phyloP scores from a whole-genome alignment of 2,797 vertebrate species.

The Poeciliopsis presidionis region DNA sequence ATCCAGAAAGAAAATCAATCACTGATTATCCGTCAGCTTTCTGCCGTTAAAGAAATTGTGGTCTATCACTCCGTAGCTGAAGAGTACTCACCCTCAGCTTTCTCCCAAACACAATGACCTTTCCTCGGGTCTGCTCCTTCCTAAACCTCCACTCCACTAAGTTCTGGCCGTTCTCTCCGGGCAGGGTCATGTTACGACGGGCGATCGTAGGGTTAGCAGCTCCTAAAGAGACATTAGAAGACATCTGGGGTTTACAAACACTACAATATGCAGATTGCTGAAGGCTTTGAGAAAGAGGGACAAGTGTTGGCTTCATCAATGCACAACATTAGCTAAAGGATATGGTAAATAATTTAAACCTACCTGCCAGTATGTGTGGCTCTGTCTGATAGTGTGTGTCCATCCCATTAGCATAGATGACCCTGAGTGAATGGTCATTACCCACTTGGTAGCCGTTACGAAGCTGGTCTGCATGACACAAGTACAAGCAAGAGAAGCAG shows the following conservation, averaged over 20 bases:
- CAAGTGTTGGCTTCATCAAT: background rate
- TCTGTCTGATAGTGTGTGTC: slow-evolving; percentile 96
- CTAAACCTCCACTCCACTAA: slow-evolving; percentile 98
- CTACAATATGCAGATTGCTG: background rate
- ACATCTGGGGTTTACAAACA: background rate
- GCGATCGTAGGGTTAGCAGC: slow-evolving; percentile 94
- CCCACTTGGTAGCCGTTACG: slow-evolving; percentile 96
- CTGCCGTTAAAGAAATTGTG: background rate
- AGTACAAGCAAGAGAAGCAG: background rate
- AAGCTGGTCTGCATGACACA: slow-evolving; percentile 85
- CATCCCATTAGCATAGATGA: slow-evolving; percentile 95
- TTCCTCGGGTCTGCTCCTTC: slow-evolving; percentile 94
- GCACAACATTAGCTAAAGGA: background rate
- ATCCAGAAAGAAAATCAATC: too few relatives aligned
- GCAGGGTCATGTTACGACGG: slow-evolving; percentile 96
- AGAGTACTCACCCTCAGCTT: slow-evolving; percentile 90
- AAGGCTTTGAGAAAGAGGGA: background rate
- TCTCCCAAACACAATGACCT: slow-evolving; percentile 94
- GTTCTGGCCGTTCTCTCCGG: slow-evolving; percentile 95
- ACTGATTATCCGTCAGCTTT: background rate
- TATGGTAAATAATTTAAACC: background rate
- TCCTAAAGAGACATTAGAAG: slow-evolving; percentile 45
- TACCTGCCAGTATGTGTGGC: slow-evolving; percentile 92
- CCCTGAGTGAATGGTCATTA: slow-evolving; percentile 92
- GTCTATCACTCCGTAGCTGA: background rate